Conservation (phyloP, 2,888 invertebrate species). For the Trisateles emortualis region DNA sequence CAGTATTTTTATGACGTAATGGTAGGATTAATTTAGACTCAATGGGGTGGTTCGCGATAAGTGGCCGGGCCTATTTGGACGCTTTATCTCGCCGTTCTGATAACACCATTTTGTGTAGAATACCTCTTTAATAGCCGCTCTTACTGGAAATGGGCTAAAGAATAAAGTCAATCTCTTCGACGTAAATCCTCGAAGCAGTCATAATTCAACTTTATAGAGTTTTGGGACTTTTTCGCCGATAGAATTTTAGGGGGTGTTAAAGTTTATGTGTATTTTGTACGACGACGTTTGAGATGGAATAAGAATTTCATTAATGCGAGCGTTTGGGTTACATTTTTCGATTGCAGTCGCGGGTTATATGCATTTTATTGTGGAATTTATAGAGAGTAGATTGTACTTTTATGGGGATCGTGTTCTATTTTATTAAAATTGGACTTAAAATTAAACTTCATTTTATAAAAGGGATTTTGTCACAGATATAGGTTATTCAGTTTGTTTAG, state of each 20-base stretch:
- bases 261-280: slow-evolving; percentile 51
- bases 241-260: slow-evolving; percentile 61
- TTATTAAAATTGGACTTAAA: slow-evolving; percentile 3
- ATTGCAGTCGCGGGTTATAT: slow-evolving; percentile 6
- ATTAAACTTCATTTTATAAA: too few relatives aligned
- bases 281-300: slow-evolving; percentile 25
- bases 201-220: slow-evolving; percentile 82
- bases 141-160: slow-evolving; percentile 75
- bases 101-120: slow-evolving; percentile 72
- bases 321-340: slow-evolving; percentile 9
- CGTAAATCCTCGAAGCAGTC: slow-evolving; percentile 77
- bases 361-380: slow-evolving; percentile 12
- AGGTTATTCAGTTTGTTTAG: too few relatives aligned
- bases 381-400: slow-evolving; percentile 3
- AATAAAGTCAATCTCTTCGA: slow-evolving; percentile 78
- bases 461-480: too few relatives aligned
- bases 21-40: slow-evolving; percentile 52
- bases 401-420: neutral
- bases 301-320: slow-evolving; percentile 18
- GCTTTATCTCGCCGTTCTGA: slow-evolving; percentile 67
- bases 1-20: slow-evolving; percentile 52
- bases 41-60: slow-evolving; percentile 58
- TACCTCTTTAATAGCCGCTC: slow-evolving; percentile 74
- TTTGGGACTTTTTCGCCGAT: slow-evolving; percentile 61
- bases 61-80: slow-evolving; percentile 62